Evolutionary conservation across 2,888 invertebrate genomes (phyloP), one percentile per base, ranked within the genome.

Genomic region (Ennomos fuscantarius): DNA sequence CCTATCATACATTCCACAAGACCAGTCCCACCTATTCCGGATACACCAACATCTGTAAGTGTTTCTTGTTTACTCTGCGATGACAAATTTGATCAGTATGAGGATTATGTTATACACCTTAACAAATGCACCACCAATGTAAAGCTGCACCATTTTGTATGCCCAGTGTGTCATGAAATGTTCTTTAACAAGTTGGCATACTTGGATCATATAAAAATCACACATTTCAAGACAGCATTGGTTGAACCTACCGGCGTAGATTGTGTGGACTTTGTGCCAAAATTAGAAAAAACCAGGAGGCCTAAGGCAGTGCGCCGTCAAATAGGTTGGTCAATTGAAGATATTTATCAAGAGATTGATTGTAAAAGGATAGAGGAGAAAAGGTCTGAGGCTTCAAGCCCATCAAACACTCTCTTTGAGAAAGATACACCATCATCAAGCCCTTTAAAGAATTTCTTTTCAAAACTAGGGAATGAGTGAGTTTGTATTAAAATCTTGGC

Each of bases 251-350:
- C 79, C 13, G 85, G 89, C 11, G 69, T 78, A 31, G 90, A 91
- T 64, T 87, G 87, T 73, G 86, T 90, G 44, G 91, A 91, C 70
- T 84, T 86, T 73, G 81, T 82, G 50, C 89, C 89, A n/a, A 78
- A 82, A 34, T 71, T 87, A 64, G 84, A 85, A 60, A 89, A 89
- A 73, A 82, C 81, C 1, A 83, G 86, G 46, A 84, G 79, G 68
- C 86, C 89, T 1, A 90, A 86, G 70, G 68, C 84, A 32, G 90
- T 89, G 8, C 78, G 91, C 24, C 80, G 91, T 33, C 89, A 91
- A 76, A 92, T 92, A 73, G 91, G 90, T 81, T 92, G 91, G 91
- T 92, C 91, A 58, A 74, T 88, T 74, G 91, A 91, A 71, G 91
- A 92, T 71, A 92, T 92, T 67, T 92, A 92, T 69, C 91, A 92